These are phyloP conservation scores for Troglohyphantes excavatus DNA, from an alignment of 2,888 invertebrate genomes.

Conservation along the genomic window DNA sequence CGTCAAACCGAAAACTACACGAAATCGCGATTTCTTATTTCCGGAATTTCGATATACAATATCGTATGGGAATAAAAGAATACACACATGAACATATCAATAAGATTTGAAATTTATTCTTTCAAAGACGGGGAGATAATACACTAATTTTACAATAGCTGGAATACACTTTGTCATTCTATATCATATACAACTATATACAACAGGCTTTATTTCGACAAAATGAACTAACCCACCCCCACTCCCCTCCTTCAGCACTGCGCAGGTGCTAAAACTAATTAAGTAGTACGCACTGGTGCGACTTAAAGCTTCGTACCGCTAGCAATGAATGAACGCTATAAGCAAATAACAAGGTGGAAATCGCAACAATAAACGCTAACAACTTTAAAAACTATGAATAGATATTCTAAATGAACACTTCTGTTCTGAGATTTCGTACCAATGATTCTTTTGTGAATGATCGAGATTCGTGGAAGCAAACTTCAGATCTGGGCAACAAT, in stretches of 20 bases:
- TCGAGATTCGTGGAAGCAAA: neutral
- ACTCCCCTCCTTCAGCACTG: neutral
- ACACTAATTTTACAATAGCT: constrained; percentile 71
- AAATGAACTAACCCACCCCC: constrained; percentile 9
- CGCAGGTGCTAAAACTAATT: constrained; percentile 29
- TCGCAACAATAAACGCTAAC: constrained; percentile 38
- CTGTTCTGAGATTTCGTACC: neutral
- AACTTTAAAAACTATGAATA: constrained; percentile 36
- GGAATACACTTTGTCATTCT: constrained; percentile 71
- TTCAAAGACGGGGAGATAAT: constrained; percentile 18
- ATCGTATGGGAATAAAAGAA: neutral
- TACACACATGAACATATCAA: neutral
- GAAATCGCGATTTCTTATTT: no score
- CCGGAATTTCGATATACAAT: no score
- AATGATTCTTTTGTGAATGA: constrained; percentile 4
- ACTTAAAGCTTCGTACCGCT: constrained; percentile 39
- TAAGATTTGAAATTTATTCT: constrained; percentile 36
- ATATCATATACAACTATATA: constrained; percentile 77
- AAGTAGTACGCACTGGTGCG: constrained; percentile 35
- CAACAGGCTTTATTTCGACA: constrained; percentile 55
- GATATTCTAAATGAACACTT: constrained; percentile 27
- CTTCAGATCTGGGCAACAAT: neutral
- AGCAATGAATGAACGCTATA: constrained; percentile 19
- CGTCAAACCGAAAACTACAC: no score
- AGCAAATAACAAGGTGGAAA: constrained; percentile 28